Evolutionary conservation across 2,888 invertebrate species (phyloP), one percentile per base, ranked within the genome.

Genomic region (Hoplodrina ambigua): DNA sequence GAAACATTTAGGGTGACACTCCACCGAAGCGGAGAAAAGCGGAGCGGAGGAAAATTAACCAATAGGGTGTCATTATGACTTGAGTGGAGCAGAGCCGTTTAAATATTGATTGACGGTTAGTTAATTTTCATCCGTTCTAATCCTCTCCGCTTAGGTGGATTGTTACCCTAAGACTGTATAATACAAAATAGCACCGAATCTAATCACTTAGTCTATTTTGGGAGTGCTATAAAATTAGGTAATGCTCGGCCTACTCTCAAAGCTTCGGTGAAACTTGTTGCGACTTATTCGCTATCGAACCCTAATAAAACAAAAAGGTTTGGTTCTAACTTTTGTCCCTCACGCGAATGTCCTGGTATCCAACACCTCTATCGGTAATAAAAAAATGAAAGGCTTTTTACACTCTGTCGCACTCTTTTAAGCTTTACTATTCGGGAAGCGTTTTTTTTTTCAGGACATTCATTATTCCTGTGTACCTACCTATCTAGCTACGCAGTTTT

Each of bases 271-370:
- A 55, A 63, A 76, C 33, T 59, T 30, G 49, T 61, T 69, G 41
- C 55, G 62, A 37, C 20, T 41, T 56, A 55, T 76, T 41, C 62
- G 50, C 44, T 54, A 52, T 46, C 44, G 71, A 64, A 64, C 52
- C 56, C 52, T 63, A 63, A 59, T 63, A 75, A 76, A 70, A 64
- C 70, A 65, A 78, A 77, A 72, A 66, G 44, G 56, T 25, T 54
- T 15, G 15, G 50, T 72, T 54, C 49, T 61, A 61, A 66, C 60
- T 64, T 77, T 74, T 66, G 52, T 81, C 10, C 46, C 30, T 60
- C 57, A 41, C 62, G n/a, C 53, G 46, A 54, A 53, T 44, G 20
- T 49, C 33, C 11, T 49, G 50, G 62, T 49, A 66, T 63, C 20
- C 41, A 46, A 13, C 44, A 58, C 49, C 58, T 37, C 53, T 41